These are phyloP conservation scores for Aulostomus chinensis DNA, from an alignment of 2,797 vertebrate species.

Conservation along the genomic window DNA sequence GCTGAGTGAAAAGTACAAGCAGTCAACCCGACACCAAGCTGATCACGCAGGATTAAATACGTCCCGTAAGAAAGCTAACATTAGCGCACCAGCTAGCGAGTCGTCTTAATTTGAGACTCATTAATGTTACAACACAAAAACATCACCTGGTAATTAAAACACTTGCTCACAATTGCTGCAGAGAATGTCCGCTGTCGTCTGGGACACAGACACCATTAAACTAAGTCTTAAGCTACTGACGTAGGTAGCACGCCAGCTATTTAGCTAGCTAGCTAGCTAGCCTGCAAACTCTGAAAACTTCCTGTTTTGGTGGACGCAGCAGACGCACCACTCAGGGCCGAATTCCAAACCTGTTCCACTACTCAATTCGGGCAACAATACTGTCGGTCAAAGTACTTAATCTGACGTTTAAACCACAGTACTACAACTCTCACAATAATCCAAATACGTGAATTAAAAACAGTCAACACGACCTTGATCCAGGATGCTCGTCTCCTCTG, in stretches of 20 bases:
- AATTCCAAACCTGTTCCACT: constrained; percentile 4
- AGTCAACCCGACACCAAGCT: background rate
- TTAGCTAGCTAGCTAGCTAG: constrained; percentile 10
- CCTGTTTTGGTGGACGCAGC: constrained; percentile 52
- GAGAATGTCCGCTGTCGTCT: rapidly evolving
- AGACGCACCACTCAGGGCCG: background rate
- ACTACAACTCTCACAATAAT: rapidly evolving
- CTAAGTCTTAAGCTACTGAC: too few species aligned
- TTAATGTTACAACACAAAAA: background rate
- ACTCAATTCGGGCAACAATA: too few species aligned
- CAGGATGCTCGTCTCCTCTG: rapidly evolving
- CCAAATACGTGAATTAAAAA: rapidly evolving
- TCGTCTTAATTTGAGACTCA: background rate
- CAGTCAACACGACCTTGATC: rapidly evolving
- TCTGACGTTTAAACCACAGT: rapidly evolving
- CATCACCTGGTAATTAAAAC: background rate
- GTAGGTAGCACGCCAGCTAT: too few species aligned
- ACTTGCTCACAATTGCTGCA: background rate
- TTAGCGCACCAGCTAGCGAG: constrained; percentile 26
- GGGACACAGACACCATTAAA: background rate
- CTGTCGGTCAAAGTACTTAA: rapidly evolving
- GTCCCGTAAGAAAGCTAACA: background rate
- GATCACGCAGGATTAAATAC: background rate
- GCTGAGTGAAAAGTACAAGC: background rate
- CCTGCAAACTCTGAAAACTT: constrained; percentile 37